phyloP scores from a whole-genome alignment of 2,113 vertebrate genomes.

The Indri indri region DNA sequence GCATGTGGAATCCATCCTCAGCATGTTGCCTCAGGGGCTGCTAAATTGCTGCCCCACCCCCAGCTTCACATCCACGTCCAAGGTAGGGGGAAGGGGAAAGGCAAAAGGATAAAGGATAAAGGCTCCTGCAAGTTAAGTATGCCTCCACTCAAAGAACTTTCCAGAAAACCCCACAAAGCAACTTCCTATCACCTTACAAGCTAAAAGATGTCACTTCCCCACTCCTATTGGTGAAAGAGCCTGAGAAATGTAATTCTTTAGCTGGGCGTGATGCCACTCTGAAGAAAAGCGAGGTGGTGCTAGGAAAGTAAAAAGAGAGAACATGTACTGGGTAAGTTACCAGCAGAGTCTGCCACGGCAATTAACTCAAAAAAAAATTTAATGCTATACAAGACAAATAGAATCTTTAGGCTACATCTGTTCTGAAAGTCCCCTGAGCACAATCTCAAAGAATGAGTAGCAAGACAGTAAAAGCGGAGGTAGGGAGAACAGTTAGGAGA shows the following conservation, averaged over 20 bases:
- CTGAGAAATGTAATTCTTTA: background rate
- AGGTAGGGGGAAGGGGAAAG: background rate
- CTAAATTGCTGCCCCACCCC: background rate
- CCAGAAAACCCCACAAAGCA: background rate
- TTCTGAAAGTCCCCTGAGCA: background rate
- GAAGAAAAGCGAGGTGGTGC: background rate
- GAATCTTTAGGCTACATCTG: background rate
- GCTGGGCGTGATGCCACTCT: background rate
- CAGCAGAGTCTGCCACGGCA: background rate
- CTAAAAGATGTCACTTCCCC: background rate
- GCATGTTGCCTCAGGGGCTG: background rate
- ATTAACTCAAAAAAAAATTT: background rate
- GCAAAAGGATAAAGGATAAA: background rate
- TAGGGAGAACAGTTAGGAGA: background rate
- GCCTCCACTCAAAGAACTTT: background rate
- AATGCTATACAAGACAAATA: background rate
- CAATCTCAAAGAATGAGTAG: background rate
- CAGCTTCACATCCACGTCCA: no score
- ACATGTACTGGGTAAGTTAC: background rate
- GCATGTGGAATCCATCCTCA: background rate
- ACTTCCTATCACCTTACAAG: background rate
- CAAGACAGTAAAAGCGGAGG: background rate
- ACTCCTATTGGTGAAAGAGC: background rate
- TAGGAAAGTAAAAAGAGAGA: background rate
- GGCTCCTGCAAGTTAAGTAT: background rate